A percentile compares a stretch with the other conserved stretches of the same genome.
Conservation (phyloP, 2,797 vertebrate species). For the Epinephelus awoara region DNA sequence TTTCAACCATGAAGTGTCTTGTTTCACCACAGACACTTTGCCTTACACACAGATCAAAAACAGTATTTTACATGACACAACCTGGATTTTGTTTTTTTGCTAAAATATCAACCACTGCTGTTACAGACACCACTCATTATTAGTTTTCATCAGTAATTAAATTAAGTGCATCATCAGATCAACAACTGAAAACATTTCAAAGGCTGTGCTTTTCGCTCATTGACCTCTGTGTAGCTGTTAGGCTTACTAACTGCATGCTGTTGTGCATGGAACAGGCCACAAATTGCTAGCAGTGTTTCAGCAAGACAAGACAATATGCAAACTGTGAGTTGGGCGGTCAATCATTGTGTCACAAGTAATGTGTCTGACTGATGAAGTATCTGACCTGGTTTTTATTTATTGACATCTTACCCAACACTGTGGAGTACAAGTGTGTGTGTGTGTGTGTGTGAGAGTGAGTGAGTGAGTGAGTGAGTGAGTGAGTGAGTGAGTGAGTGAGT, state of each 20-base stretch:
- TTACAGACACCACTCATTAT: background rate
- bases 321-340: slow-evolving; percentile 23
- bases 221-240: background rate
- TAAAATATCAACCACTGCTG: background rate
- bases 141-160: slow-evolving; percentile 4
- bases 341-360: slow-evolving; percentile 32
- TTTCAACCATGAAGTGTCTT: background rate
- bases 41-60: no score
- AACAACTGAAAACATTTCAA: slow-evolving; percentile 10
- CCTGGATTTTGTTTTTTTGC: background rate
- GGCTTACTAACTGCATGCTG: background rate
- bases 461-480: no score
- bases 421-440: slow-evolving; percentile 5
- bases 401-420: slow-evolving; percentile 12
- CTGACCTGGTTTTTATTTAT: slow-evolving; percentile 22
- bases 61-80: background rate
- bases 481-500: background rate
- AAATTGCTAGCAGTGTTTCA: slow-evolving; percentile 12
- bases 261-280: slow-evolving; percentile 1
- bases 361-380: slow-evolving; percentile 30
- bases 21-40: background rate
- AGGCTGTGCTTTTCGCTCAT: slow-evolving; percentile 14
- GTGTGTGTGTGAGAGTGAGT: background rate
- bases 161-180: slow-evolving; percentile 4
- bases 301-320: slow-evolving; percentile 12